Percentiles rank a stretch among this genome's conserved stretches.
These are phyloP conservation scores for Aptenodytes patagonicus DNA, from an alignment of 2,113 vertebrate genomes.

Conservation along the genomic window DNA sequence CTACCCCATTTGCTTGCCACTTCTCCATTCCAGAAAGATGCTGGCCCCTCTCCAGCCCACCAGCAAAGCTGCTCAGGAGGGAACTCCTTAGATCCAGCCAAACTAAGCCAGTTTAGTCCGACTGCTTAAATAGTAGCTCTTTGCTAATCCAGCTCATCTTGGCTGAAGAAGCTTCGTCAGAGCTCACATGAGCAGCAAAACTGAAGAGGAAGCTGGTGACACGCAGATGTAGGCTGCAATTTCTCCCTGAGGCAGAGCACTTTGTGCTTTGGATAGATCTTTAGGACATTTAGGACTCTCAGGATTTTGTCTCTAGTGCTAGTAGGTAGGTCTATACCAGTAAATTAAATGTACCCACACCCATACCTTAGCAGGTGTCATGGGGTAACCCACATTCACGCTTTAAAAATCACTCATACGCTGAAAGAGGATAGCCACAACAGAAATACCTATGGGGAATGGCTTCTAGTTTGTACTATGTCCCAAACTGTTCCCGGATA, in stretches of 20 bases:
- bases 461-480: background rate
- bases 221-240: background rate
- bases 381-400: background rate
- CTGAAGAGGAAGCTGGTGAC: background rate
- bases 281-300: background rate
- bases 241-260: background rate
- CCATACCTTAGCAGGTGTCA: background rate
- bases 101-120: constrained; percentile 30
- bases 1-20: background rate
- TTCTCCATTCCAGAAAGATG: background rate
- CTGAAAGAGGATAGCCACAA: background rate
- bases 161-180: background rate
- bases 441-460: background rate
- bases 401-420: background rate
- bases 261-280: background rate
- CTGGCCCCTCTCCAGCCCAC: background rate
- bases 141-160: constrained; percentile 20
- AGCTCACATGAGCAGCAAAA: background rate
- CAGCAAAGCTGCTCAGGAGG: background rate
- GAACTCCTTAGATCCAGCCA: background rate
- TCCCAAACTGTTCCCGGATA: background rate
- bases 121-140: background rate
- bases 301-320: background rate
- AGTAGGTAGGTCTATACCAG: background rate
- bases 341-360: background rate